phyloP scores from a whole-genome alignment of 2,113 vertebrate species.

The Myocastor coypus region DNA sequence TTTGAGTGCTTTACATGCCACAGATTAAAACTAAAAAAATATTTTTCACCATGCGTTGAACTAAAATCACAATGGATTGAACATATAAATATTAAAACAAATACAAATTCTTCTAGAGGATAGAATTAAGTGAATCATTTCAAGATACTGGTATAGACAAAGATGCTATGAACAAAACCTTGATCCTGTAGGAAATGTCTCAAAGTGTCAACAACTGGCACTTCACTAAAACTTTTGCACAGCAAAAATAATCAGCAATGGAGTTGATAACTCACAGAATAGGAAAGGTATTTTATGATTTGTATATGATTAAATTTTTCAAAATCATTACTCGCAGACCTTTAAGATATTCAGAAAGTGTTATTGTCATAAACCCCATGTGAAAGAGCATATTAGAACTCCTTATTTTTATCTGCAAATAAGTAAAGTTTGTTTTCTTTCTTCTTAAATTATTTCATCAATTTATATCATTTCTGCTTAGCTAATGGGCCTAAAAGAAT shows the following conservation, averaged over 20 bases:
- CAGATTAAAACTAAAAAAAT: not conserved
- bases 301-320: not conserved
- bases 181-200: not conserved
- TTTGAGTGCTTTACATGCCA: not conserved
- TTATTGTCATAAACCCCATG: no score
- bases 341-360: not conserved
- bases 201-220: not conserved
- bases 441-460: conserved; percentile 8
- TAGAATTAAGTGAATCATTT: not conserved
- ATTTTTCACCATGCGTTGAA: not conserved
- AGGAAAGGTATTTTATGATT: not conserved
- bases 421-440: no score
- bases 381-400: not conserved
- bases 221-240: not conserved
- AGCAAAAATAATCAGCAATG: not conserved
- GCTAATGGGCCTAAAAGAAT: not conserved
- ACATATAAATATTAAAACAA: not conserved
- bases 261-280: not conserved
- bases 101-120: not conserved
- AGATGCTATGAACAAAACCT: not conserved
- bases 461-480: conserved; percentile 17
- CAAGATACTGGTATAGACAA: not conserved
- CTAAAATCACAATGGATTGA: not conserved
- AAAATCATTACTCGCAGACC: not conserved
- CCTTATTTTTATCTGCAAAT: no score